Percentiles rank a stretch among this genome's conserved stretches.
These are phyloP conservation scores for Virgularia gustaviana DNA, from an alignment of 92 coral and sea anemone species.

Conservation along the genomic window DNA sequence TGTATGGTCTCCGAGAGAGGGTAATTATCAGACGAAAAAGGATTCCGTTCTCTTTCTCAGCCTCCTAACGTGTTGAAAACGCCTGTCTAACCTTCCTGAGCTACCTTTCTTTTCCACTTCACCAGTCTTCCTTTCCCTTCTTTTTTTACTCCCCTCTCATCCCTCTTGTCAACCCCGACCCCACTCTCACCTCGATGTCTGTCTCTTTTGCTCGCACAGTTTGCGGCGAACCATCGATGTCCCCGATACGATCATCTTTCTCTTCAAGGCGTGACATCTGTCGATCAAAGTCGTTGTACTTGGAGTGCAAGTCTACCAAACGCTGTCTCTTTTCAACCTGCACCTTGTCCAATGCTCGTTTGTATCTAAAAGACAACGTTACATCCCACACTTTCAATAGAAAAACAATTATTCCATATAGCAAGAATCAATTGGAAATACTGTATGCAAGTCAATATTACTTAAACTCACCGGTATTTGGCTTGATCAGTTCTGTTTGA, in stretches of 20 bases:
- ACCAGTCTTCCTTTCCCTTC: no score
- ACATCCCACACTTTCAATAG: no score
- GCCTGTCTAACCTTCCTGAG: no score
- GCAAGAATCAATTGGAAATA: no score
- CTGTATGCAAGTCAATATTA: not conserved
- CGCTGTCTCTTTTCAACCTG: conserved; percentile 1
- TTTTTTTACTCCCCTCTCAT: no score
- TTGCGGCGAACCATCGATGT: conserved; percentile 10
- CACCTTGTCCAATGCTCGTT: conserved; percentile 15
- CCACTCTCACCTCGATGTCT: conserved; percentile 15
- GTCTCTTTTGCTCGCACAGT: conserved; percentile 28
- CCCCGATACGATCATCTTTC: conserved; percentile 9
- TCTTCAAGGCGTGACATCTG: not conserved
- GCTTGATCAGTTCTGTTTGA: conserved; percentile 13
- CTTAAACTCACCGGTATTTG: not conserved
- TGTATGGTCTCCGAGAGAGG: not conserved
- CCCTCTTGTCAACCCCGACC: no score
- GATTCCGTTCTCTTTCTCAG: no score
- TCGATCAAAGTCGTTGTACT: conserved; percentile 1
- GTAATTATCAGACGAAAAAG: no score
- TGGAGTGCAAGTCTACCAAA: not conserved
- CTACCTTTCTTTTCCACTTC: no score
- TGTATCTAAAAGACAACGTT: conserved; percentile 10
- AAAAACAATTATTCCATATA: no score
- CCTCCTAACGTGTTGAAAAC: no score